phyloP scores from a whole-genome alignment of 2,113 vertebrate genomes.

The Pseudolaguvia tuberculata region DNA sequence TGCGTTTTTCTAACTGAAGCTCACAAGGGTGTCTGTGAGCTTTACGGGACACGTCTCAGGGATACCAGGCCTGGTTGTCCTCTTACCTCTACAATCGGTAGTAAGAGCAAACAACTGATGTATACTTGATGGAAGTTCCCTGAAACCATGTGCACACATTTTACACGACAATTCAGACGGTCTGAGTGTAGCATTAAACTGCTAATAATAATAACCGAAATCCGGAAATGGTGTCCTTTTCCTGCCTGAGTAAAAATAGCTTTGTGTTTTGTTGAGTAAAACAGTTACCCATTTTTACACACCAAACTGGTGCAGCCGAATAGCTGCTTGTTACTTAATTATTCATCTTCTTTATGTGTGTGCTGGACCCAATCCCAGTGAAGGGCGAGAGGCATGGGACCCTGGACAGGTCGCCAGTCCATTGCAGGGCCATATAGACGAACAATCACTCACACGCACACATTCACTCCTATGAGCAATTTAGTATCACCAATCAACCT shows the following conservation, averaged over 20 bases:
- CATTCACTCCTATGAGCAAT: too few relatives aligned
- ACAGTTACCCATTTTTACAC: neutral
- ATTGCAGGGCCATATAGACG: too few relatives aligned
- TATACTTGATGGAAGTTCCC: neutral
- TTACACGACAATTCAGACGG: neutral
- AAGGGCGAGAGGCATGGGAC: too few relatives aligned
- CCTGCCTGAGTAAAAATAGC: constrained; percentile 14
- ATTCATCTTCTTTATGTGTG: too few relatives aligned
- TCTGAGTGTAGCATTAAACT: neutral
- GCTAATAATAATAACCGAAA: neutral
- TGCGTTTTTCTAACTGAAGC: neutral
- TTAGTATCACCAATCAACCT: too few relatives aligned
- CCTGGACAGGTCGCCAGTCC: too few relatives aligned
- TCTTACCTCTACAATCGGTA: neutral
- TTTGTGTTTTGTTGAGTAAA: constrained; percentile 9
- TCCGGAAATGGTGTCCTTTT: neutral
- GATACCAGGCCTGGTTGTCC: neutral
- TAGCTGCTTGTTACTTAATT: too few relatives aligned
- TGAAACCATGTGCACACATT: neutral
- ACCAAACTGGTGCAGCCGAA: neutral
- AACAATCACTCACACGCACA: too few relatives aligned
- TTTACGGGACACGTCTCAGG: constrained; percentile 11
- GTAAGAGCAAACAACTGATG: neutral
- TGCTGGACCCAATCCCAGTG: too few relatives aligned
- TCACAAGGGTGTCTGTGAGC: constrained; percentile 14